Evolutionary conservation across 2,797 vertebrate genomes (phyloP).

Genomic region (Glossophaga mutica): DNA sequence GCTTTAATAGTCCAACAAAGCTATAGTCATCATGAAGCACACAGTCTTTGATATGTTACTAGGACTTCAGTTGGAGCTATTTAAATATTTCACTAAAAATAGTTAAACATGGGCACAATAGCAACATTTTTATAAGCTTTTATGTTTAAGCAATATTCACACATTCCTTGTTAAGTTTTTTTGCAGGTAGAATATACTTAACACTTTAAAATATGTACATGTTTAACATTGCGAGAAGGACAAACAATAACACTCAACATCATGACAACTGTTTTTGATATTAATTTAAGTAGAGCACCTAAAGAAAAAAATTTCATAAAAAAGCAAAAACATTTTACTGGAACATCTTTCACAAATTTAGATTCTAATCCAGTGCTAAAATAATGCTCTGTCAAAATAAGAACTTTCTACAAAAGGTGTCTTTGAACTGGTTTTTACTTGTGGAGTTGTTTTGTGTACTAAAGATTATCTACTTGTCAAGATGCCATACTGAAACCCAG

Average conservation of each 20-base stretch:
- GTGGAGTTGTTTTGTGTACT: constrained; percentile 72
- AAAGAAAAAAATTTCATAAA: constrained; percentile 7
- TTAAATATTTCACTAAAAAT: not conserved
- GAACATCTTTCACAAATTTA: constrained; percentile 55
- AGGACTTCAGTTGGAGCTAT: not conserved
- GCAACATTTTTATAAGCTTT: not conserved
- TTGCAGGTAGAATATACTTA: not conserved
- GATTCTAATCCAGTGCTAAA: constrained; percentile 54
- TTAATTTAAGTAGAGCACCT: constrained; percentile 14
- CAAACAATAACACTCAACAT: not conserved
- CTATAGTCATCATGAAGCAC: not conserved
- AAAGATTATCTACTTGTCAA: constrained; percentile 74
- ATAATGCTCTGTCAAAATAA: constrained; percentile 68
- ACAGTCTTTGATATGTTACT: not conserved
- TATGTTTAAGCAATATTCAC: not conserved
- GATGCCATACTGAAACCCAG: constrained; percentile 55
- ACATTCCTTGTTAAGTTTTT: not conserved
- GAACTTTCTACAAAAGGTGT: constrained; percentile 28
- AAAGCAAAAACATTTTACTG: not conserved
- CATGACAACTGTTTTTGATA: not conserved
- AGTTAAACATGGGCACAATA: not conserved
- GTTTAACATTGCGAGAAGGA: not conserved
- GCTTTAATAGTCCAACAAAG: not conserved
- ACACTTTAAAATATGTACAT: not conserved
- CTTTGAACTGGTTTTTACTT: constrained; percentile 80